A percentile compares a stretch with the other conserved stretches of the same genome.
Conservation (phyloP, 2,113 vertebrate genomes). For the Vulpes vulpes region DNA sequence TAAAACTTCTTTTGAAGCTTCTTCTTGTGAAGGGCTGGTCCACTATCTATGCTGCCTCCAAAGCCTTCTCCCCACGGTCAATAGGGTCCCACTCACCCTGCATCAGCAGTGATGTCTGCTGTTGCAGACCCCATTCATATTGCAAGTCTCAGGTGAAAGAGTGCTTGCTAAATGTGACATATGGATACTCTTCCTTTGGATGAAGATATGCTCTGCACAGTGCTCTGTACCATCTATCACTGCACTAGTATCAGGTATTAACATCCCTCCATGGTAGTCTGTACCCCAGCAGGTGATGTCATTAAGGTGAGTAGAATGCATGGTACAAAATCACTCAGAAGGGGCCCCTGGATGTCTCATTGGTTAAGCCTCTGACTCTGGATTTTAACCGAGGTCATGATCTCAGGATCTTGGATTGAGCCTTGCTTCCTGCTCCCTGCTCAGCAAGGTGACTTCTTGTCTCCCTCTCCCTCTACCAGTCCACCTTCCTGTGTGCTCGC, state of each 20-base stretch:
- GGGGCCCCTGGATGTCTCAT: no score
- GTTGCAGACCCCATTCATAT: slow-evolving; percentile 79
- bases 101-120: slow-evolving; percentile 80
- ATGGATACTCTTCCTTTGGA: not conserved
- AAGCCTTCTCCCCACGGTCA: not conserved
- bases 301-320: not conserved
- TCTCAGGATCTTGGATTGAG: no score
- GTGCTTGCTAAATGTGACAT: accelerated
- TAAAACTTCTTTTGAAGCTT: not conserved
- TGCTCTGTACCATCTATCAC: slow-evolving; percentile 60
- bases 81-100: slow-evolving; percentile 65
- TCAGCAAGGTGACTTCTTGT: no score
- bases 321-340: not conserved
- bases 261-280: not conserved
- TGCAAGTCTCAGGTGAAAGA: not conserved
- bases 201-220: slow-evolving; percentile 8
- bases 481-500: no score
- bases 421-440: no score
- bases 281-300: slow-evolving; percentile 56
- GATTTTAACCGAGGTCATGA: no score
- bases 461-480: no score
- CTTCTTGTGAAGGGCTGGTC: slow-evolving; percentile 40
- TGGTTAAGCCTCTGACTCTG: no score
- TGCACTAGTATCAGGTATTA: not conserved
- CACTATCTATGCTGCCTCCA: slow-evolving; percentile 82